These are phyloP conservation scores for Lithophane socia DNA, from an alignment of 2,888 invertebrate species.

Conservation along the genomic window DNA sequence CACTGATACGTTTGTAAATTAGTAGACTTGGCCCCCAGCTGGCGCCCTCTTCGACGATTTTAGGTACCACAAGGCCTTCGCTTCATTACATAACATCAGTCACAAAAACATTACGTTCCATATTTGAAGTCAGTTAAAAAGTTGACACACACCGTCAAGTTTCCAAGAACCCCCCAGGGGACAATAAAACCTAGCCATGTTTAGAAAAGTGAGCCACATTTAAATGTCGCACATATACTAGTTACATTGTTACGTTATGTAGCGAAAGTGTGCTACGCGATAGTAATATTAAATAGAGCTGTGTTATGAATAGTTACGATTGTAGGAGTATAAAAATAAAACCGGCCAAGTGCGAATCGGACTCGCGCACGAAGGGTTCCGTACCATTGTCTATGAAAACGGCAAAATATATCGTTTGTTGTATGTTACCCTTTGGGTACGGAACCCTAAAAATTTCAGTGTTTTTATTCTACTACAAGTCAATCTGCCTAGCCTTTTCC, in stretches of 20 bases:
- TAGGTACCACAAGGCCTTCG: background rate
- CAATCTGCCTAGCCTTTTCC: too few relatives aligned
- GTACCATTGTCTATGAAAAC: too few relatives aligned
- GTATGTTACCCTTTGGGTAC: too few relatives aligned
- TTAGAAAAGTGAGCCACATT: conserved; percentile 60
- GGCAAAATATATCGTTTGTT: too few relatives aligned
- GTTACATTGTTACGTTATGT: conserved; percentile 67
- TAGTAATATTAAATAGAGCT: conserved; percentile 64
- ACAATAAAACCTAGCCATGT: conserved; percentile 44
- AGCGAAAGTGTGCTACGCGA: conserved; percentile 68
- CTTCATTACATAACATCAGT: background rate
- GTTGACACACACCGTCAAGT: conserved; percentile 1
- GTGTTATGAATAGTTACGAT: conserved; percentile 57
- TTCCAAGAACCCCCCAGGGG: conserved; percentile 26
- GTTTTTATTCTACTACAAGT: too few relatives aligned
- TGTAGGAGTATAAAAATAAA: conserved; percentile 5
- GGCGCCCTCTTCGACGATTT: background rate
- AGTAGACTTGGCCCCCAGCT: background rate
- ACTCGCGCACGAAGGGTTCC: too few relatives aligned
- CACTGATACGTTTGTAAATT: too few relatives aligned
- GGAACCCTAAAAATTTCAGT: too few relatives aligned
- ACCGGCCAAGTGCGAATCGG: too few relatives aligned
- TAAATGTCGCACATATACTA: conserved; percentile 46
- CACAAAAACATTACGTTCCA: too few relatives aligned
- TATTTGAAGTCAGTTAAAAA: background rate